Base-by-base conservation (phyloP, 37 sponge, comb jelly and placozoan genomes). In the Petrosia ficiformis region DNA sequence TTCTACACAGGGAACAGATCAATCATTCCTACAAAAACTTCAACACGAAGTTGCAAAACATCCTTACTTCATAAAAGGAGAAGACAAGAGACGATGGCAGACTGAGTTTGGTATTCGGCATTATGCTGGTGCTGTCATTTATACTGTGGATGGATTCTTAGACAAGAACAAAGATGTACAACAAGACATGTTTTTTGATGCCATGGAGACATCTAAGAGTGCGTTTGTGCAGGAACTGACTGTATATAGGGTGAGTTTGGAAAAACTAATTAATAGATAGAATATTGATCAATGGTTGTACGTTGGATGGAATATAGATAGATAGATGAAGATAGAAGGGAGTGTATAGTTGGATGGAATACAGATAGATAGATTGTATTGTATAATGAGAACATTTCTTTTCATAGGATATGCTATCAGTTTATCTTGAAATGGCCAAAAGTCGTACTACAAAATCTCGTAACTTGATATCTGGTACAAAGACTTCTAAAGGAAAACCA, bases 91-190 rank as follows among this genome's bases (percentile, higher is more conserved):
- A 28, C 68, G 68, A 22, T 83, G 88, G 91, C 56, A 43, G 2
- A 71, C 87, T 11, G 91, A 96, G 77, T 96, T 96, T 79, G 96
- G 96, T 11, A 77, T 84, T 3, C 42, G 42, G 58, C 97, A 96
- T 78, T 96, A 96, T 60, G 94, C 93, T 59, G 97, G 97, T 3
- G 76, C 79, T n/a, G 97, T 96, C 39, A 84, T 82, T 32, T 96
- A 96, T 70, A 69, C 41, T 0, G 88, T 96, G 1, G 65, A 72
- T 5, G 65, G 77, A 29, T 90, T 96, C 71, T 86, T 96, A 41
- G 91, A 93, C 63, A 96, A 93, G 83, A 96, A 96, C 91, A 96
- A 96, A 74, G 93, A 93, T 34, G 90, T 93, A 43, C 97, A 96
- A 57, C 91, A 96, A 43, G 94, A 90, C 22, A 72, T 88, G 79